A percentile compares a stretch with the other conserved stretches of the same genome.
Conservation (phyloP, 2,113 vertebrate species). For the Penelope pileata region DNA sequence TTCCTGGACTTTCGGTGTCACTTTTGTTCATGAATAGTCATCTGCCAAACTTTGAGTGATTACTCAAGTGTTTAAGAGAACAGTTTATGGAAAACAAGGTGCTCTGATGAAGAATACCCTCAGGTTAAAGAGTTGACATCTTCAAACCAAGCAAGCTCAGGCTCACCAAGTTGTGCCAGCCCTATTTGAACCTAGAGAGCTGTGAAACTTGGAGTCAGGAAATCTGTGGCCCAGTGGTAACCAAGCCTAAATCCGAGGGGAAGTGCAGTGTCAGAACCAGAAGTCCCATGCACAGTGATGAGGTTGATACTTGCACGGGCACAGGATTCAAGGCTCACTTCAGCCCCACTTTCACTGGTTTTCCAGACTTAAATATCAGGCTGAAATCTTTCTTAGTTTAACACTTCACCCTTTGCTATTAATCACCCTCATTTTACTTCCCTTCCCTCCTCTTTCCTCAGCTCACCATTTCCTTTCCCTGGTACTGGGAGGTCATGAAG, state of each 20-base stretch:
- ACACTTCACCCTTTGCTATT: not conserved
- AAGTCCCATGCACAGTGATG: not conserved
- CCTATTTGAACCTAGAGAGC: not conserved
- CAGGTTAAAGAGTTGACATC: not conserved
- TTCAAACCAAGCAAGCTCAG: not conserved
- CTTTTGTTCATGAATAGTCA: not conserved
- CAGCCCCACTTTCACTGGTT: not conserved
- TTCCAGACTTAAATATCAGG: not conserved
- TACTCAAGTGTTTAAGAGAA: slow-evolving; percentile 32
- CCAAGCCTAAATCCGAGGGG: not conserved
- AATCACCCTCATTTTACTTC: not conserved
- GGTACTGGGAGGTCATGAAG: not conserved
- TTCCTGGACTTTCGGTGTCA: not conserved
- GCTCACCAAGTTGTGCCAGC: not conserved
- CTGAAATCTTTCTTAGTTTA: not conserved
- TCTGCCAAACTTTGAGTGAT: not conserved
- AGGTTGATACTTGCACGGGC: not conserved
- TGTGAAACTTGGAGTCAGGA: not conserved
- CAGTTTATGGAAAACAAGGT: slow-evolving; percentile 38
- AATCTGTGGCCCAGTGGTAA: not conserved
- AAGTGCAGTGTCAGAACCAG: not conserved
- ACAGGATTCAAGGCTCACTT: not conserved
- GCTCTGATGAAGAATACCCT: slow-evolving; percentile 10
- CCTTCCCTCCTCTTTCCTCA: not conserved
- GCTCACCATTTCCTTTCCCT: not conserved